Evolutionary conservation across 1,140 invertebrate genomes (phyloP).

Genomic region (Amyelois transitella): DNA sequence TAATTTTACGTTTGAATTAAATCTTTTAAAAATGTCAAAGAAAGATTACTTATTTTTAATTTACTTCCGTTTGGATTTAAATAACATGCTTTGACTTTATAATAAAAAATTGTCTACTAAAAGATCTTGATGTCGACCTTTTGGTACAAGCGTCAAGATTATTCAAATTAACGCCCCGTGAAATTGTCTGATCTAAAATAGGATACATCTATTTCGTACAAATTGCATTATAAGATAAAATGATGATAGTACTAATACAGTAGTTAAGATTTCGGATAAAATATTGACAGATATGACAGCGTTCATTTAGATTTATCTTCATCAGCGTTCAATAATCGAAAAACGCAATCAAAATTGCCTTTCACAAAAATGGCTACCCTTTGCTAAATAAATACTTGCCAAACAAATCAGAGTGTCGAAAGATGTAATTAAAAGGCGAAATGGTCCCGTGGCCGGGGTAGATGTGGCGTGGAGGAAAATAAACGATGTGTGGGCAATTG

Average conservation of each 20-base stretch:
- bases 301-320: neutral
- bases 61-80: too few species aligned
- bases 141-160: neutral
- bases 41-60: too few species aligned
- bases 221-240: neutral
- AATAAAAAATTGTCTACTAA: too few species aligned
- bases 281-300: neutral
- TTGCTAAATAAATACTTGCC: neutral
- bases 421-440: slow-evolving; percentile 52
- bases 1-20: too few species aligned
- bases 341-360: neutral
- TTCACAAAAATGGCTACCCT: neutral
- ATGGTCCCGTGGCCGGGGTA: slow-evolving; percentile 28
- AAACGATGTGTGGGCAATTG: slow-evolving; percentile 41
- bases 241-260: neutral
- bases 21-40: too few species aligned
- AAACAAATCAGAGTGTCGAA: slow-evolving; percentile 37
- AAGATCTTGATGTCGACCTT: too few species aligned
- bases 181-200: neutral
- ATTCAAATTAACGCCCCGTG: neutral
- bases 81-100: too few species aligned
- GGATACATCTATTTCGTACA: neutral
- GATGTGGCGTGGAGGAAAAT: slow-evolving; percentile 49
- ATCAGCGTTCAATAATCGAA: neutral
- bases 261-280: neutral